Conservation (phyloP, 2,113 vertebrate species). For the Carassius auratus region DNA sequence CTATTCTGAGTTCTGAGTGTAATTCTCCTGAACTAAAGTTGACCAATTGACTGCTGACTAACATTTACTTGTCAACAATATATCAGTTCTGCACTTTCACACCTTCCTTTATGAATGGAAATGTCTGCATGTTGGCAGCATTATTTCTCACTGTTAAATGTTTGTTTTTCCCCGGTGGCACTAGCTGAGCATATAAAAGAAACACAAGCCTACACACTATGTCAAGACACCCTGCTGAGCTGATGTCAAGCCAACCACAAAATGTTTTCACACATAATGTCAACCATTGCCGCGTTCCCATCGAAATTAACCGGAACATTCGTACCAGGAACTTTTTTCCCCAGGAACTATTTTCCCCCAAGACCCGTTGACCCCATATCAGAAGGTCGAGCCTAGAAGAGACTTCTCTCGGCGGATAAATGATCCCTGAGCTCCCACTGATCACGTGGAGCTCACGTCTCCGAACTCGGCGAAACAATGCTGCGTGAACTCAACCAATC, state of each 20-base stretch:
- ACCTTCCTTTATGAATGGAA: constrained; percentile 30
- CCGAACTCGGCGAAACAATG: too few relatives aligned
- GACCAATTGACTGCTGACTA: background rate
- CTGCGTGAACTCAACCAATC: too few relatives aligned
- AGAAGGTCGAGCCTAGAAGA: too few relatives aligned
- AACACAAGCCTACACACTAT: background rate
- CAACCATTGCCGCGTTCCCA: background rate
- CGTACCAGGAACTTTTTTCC: too few relatives aligned
- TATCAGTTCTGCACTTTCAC: constrained; percentile 7
- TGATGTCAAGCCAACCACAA: background rate
- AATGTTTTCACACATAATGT: background rate
- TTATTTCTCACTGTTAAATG: background rate
- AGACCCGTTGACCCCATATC: too few relatives aligned
- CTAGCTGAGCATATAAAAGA: constrained; percentile 5
- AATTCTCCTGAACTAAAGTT: background rate
- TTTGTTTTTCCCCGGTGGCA: background rate
- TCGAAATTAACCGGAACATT: too few relatives aligned
- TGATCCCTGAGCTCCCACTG: too few relatives aligned
- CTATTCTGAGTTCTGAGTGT: background rate
- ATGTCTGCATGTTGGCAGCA: constrained; percentile 14
- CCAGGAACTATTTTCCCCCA: too few relatives aligned
- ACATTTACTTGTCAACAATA: constrained; percentile 9
- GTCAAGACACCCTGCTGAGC: constrained; percentile 6
- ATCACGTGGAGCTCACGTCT: too few relatives aligned
- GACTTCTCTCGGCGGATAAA: too few relatives aligned